Evolutionary conservation across 1,140 invertebrate species (phyloP), one percentile per base, ranked within the genome.

Genomic region (Cataglyphis hispanica): DNA sequence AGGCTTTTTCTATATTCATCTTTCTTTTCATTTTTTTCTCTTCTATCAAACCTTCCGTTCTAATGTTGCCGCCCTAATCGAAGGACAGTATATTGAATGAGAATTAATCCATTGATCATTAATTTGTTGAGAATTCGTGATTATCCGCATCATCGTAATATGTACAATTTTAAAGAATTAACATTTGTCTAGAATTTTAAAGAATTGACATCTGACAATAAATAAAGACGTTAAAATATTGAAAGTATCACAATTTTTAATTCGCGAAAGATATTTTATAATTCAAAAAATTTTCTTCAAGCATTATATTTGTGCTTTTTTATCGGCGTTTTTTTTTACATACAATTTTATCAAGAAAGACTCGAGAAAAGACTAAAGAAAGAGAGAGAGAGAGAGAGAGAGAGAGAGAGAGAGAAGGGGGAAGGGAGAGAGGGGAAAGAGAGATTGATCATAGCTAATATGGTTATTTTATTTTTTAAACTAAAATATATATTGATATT

Each of bases 41-140:
- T 46, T 13, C 25, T 13, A 7, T 37, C 67, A 31, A 37, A 11
- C 13, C n/a, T n/a, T n/a, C n/a, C 37, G 50, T 40, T 53, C 10
- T 61, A 43, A 58, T 56, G 25, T 25, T n/a, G 37, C 7, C 1
- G 10, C 10, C 10, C 8, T 43, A 43, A n/a, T 56, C 31, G n/a
- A 22, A 40, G 40, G 40, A 84, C 53, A n/a, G 69, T 27, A n/a
- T 58, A 75, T 63, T 63, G 40, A 84, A 40, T 27, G 58, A 64
- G 40, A 84, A 76, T 84, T 77, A 77, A 84, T 84, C 31, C 58
- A 84, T 84, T 5, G 58, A 37, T 27, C 43, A 63, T 61, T 64
- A 76, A 75, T 75, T 84, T 46, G 58, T 43, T 43, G 37, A 58
- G 5, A 83, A 72, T 83, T 31, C 66, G 25, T 31, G n/a, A 16